These are phyloP conservation scores for Cryptus viduatorius DNA, from an alignment of 2,888 invertebrate species.

Conservation along the genomic window DNA sequence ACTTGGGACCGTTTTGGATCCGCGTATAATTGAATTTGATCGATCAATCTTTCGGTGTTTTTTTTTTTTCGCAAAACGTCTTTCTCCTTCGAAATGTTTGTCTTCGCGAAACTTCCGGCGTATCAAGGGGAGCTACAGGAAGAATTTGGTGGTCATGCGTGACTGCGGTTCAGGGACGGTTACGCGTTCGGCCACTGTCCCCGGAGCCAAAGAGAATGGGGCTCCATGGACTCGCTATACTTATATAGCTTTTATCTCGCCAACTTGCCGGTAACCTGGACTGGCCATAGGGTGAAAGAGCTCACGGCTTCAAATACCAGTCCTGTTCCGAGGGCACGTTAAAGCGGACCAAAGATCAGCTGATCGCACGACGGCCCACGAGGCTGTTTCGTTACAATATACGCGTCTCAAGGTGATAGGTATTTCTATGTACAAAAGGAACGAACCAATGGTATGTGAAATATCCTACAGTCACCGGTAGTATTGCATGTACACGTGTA, in stretches of 20 bases:
- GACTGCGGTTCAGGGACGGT: constrained; percentile 60
- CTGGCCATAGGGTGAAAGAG: constrained; percentile 32
- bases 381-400: constrained; percentile 44
- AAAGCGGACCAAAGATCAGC: constrained; percentile 42
- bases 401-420: constrained; percentile 51
- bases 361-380: constrained; percentile 52
- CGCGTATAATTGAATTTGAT: not conserved
- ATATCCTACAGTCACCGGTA: not conserved
- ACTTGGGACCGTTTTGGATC: not conserved
- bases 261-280: not conserved
- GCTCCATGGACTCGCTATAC: constrained; percentile 11
- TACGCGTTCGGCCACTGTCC: constrained; percentile 45
- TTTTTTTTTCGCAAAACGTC: not conserved
- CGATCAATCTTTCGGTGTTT: not conserved
- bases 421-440: constrained; percentile 1
- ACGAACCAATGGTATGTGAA: not conserved
- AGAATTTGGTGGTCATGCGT: constrained; percentile 39
- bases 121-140: constrained; percentile 18
- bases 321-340: constrained; percentile 31
- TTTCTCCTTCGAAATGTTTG: not conserved
- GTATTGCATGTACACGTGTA: constrained; percentile 13
- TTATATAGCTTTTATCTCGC: not conserved
- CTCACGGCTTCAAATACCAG: constrained; percentile 27
- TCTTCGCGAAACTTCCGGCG: not conserved
- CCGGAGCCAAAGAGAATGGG: constrained; percentile 40